A percentile compares a stretch with the other conserved stretches of the same genome.
These are phyloP conservation scores for Abramis brama DNA, from an alignment of 2,113 vertebrate genomes.

Conservation along the genomic window DNA sequence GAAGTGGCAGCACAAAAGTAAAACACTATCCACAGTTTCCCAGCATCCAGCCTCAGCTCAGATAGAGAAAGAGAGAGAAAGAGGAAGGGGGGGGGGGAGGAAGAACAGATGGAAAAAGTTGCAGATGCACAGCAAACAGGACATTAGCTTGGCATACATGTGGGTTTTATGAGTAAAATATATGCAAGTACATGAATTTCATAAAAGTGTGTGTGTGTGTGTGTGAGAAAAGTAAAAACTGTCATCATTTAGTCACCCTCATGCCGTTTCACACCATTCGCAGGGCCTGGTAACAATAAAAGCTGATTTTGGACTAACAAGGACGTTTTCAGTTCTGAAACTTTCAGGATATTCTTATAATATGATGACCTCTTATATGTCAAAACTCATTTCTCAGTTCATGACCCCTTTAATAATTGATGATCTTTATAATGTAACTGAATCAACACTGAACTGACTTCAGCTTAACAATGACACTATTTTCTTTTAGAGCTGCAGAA, in stretches of 20 bases:
- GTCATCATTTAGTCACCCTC: background rate
- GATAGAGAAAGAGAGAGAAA: background rate
- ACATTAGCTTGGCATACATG: background rate
- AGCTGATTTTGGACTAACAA: no score
- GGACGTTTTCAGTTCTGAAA: no score
- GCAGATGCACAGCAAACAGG: background rate
- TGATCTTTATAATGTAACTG: no score
- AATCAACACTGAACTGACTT: no score
- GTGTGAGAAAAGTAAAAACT: background rate
- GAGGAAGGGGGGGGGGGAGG: conserved; percentile 3
- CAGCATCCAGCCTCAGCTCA: background rate
- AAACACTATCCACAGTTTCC: conserved; percentile 49
- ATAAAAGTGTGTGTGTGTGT: background rate
- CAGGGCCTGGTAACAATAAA: no score
- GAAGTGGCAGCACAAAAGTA: conserved; percentile 45
- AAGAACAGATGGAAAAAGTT: conserved; percentile 43
- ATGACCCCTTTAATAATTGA: no score
- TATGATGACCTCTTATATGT: no score
- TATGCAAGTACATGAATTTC: background rate
- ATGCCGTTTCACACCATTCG: background rate
- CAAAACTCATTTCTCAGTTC: no score
- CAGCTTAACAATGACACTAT: no score
- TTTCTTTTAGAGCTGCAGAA: no score
- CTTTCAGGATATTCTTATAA: no score
- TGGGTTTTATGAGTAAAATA: background rate